These are phyloP conservation scores for Sandelia bainsii DNA, from an alignment of 2,797 vertebrate species.

Conservation along the genomic window DNA sequence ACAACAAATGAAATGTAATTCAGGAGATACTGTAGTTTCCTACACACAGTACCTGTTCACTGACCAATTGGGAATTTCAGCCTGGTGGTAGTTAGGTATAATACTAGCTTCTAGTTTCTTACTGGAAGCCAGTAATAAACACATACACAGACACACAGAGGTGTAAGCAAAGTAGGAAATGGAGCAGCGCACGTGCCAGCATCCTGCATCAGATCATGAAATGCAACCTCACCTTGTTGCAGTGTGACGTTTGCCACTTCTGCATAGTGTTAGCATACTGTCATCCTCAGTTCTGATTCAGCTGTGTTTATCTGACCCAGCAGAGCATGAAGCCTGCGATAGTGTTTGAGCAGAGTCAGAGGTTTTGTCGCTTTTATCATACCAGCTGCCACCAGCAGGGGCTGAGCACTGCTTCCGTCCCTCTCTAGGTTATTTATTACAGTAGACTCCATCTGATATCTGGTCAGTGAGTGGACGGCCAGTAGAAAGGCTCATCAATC, in stretches of 20 bases:
- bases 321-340: slow-evolving; percentile 38
- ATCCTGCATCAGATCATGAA: slow-evolving; percentile 5
- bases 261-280: slow-evolving; percentile 25
- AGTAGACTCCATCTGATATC: slow-evolving; percentile 68
- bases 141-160: not conserved
- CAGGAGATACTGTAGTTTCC: no score
- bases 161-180: not conserved
- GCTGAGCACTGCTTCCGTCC: slow-evolving; percentile 28
- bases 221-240: slow-evolving; percentile 21
- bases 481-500: slow-evolving; percentile 66
- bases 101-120: no score
- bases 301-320: slow-evolving; percentile 62
- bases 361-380: slow-evolving; percentile 71
- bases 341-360: slow-evolving; percentile 56
- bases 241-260: not conserved
- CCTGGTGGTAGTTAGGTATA: no score
- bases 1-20: not conserved
- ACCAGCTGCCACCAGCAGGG: slow-evolving; percentile 11
- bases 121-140: no score
- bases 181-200: no score
- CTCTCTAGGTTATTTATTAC: slow-evolving; percentile 77
- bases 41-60: no score
- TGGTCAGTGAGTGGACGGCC: slow-evolving; percentile 58
- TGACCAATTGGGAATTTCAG: no score
- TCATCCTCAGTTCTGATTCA: slow-evolving; percentile 18